Percentiles rank a stretch among this genome's conserved stretches.
Conservation (phyloP, 2,113 vertebrate genomes). For the Ursus arctos region DNA sequence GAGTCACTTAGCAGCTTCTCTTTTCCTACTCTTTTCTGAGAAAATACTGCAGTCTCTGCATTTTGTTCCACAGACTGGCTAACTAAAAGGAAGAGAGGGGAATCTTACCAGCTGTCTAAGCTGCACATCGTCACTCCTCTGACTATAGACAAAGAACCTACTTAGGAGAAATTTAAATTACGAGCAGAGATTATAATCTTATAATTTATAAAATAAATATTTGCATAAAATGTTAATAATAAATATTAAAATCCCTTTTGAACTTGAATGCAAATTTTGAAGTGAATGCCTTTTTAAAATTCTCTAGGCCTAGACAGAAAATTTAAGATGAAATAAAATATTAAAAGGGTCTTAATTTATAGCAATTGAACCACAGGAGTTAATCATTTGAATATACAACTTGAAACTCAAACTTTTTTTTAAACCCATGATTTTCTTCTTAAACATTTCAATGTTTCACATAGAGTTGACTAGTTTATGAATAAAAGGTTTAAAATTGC, state of each 20-base stretch:
- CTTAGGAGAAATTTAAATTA: neutral
- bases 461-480: neutral
- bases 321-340: conserved; percentile 5
- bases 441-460: neutral
- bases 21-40: neutral
- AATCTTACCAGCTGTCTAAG: neutral
- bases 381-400: neutral
- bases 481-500: neutral
- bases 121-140: neutral
- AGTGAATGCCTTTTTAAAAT: neutral
- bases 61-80: neutral
- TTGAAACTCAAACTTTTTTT: neutral
- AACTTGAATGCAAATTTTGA: neutral
- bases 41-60: neutral
- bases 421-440: neutral
- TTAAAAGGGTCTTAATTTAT: neutral
- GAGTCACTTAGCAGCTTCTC: neutral
- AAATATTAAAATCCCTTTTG: neutral
- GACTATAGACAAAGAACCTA: neutral
- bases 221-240: neutral
- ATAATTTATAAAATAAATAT: neutral
- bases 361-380: neutral
- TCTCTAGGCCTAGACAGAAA: neutral
- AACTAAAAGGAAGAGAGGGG: neutral
- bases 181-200: neutral